A percentile compares a stretch with the other conserved stretches of the same genome.
Evolutionary conservation across 2,797 vertebrate genomes (phyloP).

Genomic region (Lemur catta): DNA sequence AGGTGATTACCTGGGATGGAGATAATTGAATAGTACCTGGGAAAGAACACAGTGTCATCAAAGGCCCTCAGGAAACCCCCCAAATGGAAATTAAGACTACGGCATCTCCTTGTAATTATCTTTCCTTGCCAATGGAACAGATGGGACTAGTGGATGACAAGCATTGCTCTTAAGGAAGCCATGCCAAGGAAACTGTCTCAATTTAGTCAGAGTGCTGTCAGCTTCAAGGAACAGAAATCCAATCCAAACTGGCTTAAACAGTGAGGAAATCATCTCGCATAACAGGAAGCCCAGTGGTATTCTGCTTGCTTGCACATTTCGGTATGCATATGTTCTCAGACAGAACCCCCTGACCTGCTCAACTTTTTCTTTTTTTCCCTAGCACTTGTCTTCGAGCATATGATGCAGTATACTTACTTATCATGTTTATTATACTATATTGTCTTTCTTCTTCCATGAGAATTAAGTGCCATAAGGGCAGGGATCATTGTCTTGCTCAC

Average conservation of each 20-base stretch:
- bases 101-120: background rate
- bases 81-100: background rate
- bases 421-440: background rate
- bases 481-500: background rate
- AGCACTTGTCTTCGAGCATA: background rate
- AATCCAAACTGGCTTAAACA: background rate
- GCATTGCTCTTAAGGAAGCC: background rate
- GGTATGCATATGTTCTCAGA: background rate
- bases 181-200: background rate
- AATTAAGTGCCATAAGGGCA: background rate
- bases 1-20: background rate
- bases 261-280: background rate
- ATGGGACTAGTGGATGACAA: background rate
- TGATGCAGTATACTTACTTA: background rate
- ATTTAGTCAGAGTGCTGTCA: background rate
- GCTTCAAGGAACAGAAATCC: constrained; percentile 2
- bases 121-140: background rate
- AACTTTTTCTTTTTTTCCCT: background rate
- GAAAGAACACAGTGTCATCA: background rate
- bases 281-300: background rate
- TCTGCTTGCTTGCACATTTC: background rate
- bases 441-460: background rate
- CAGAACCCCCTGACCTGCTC: background rate
- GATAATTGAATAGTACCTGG: background rate
- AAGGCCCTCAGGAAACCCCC: background rate